Evolutionary conservation across 2,888 invertebrate genomes (phyloP).

Genomic region (Strigamia transsilvanica): DNA sequence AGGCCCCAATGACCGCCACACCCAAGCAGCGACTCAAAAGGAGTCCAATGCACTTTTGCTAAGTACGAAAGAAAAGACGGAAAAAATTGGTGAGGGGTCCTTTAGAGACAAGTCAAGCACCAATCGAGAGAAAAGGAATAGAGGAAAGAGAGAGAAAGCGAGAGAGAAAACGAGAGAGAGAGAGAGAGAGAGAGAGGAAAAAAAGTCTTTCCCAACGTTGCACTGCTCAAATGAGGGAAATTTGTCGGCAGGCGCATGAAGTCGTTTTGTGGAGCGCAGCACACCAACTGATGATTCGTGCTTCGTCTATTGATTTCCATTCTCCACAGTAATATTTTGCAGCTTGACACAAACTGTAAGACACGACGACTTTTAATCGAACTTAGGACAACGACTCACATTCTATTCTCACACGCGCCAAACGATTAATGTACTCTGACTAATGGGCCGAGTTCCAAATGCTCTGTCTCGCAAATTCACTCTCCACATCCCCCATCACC

Average conservation of each 20-base stretch:
- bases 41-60: conserved; percentile 46
- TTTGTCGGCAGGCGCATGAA: conserved; percentile 48
- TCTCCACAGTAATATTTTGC: conserved; percentile 18
- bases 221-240: conserved; percentile 36
- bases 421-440: conserved; percentile 49
- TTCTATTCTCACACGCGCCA: conserved; percentile 42
- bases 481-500: conserved; percentile 47
- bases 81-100: conserved; percentile 2
- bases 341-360: conserved; percentile 48
- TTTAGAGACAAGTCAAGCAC: conserved; percentile 44
- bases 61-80: conserved; percentile 4
- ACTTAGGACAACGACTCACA: conserved; percentile 28
- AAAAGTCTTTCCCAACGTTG: not conserved
- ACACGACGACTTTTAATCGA: conserved; percentile 36
- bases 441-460: conserved; percentile 47
- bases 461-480: conserved; percentile 48
- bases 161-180: not conserved
- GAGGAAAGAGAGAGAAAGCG: not conserved
- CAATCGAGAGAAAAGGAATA: conserved; percentile 6
- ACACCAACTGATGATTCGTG: conserved; percentile 35
- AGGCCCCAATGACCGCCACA: conserved; percentile 49
- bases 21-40: conserved; percentile 35
- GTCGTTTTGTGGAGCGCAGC: conserved; percentile 42
- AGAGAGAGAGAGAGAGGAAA: not conserved
- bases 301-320: conserved; percentile 45